Evolutionary conservation across 2,113 vertebrate species (phyloP).

Genomic region (Colaptes auratus): DNA sequence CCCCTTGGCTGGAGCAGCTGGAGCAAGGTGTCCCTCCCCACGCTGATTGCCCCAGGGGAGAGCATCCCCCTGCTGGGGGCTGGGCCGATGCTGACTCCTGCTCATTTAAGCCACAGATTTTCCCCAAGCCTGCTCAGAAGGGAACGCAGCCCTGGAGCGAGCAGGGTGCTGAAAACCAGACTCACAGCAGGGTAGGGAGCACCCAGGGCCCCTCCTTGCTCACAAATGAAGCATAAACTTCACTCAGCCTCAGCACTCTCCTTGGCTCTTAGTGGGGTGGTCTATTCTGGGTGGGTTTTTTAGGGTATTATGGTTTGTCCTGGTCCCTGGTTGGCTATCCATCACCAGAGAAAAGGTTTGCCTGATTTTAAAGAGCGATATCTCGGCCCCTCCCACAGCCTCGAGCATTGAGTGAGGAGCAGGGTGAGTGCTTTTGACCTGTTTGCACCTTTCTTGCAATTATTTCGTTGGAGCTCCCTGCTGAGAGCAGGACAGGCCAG

Average conservation of each 20-base stretch:
- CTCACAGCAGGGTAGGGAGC: not conserved
- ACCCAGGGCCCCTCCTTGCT: not conserved
- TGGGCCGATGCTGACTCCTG: not conserved
- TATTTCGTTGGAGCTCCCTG: not conserved
- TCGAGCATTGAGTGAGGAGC: not conserved
- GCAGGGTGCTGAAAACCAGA: not conserved
- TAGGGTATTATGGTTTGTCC: not conserved
- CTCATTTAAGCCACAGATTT: not conserved
- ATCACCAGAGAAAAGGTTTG: not conserved
- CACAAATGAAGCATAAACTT: not conserved
- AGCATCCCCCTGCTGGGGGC: not conserved
- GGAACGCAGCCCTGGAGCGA: not conserved
- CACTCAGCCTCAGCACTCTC: not conserved
- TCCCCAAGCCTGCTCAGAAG: not conserved
- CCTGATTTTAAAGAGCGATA: not conserved
- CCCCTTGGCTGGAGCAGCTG: not conserved
- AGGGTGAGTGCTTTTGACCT: not conserved
- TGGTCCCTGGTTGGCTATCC: not conserved
- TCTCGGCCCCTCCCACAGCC: not conserved
- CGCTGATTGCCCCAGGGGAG: not conserved
- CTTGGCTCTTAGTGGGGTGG: not conserved
- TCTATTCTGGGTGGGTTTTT: rapidly evolving
- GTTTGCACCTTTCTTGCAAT: not conserved
- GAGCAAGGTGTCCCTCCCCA: not conserved
- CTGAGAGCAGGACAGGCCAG: not conserved